Base-by-base conservation (phyloP, 2,888 invertebrate species). In the Lasius fuliginosus region DNA sequence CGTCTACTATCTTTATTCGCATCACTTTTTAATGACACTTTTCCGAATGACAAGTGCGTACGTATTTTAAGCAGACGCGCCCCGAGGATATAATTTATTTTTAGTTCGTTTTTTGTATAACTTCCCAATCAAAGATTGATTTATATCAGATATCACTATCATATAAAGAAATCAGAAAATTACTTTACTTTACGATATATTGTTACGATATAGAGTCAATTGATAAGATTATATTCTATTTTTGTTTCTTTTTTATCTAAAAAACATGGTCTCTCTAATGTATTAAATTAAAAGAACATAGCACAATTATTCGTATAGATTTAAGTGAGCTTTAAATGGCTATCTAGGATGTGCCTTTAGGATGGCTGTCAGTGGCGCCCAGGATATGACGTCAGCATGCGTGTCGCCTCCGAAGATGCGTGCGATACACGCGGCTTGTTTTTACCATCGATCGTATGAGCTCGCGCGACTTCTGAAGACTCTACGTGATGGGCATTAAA, bases 321-420 rank as follows among this genome's bases (percentile, higher is more conserved):
- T 69, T 15, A 3, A 23, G 18, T 33, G 33, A 81, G 15, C 33
- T 33, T 53, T 23, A 49, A 53, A 56, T 71, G 27, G 36, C 9
- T 23, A 27, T 71, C 71, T 81, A 81, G 46, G 60, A 69, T 73
- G 76, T 81, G 76, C 49, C 49, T 81, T 53, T 53, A 53, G 18
- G 49, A 82, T 67, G 73, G 79, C 76, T 84, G 82, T 67, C 68
- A 58, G 79, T 82, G 76, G 85, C 82, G 86, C 85, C 82, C 85
- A 88, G 88, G 88, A 88, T 86, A 36, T 88, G 88, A 87, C 87
- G 88, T 88, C 88, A 88, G 68, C 68, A 87, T 85, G 87, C 87
- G 88, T 86, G 88, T 88, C 85, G 87, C 85, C 87, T 71, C 79
- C 68, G 85, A 77, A 88, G 87, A 87, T 88, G 83, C 82, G 83